These are phyloP conservation scores for Lutraria lutraria DNA, from an alignment of 2,888 invertebrate genomes.

Conservation along the genomic window DNA sequence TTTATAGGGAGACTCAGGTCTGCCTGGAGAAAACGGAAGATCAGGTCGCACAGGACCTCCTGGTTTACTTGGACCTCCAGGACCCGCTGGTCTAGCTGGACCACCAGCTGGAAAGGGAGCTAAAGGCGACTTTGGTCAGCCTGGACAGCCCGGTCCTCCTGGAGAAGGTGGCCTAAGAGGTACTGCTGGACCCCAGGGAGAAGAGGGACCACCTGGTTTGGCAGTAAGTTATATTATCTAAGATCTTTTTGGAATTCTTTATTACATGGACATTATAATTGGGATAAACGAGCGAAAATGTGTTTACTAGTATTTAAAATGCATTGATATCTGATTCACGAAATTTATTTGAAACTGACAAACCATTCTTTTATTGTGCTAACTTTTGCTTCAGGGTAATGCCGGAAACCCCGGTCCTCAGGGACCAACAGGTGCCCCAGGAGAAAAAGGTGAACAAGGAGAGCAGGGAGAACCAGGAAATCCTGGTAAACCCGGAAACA, in stretches of 20 bases:
- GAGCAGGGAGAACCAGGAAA: conserved; percentile 75
- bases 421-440: conserved; percentile 73
- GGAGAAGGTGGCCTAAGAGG: conserved; percentile 87
- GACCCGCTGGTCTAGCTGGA: conserved; percentile 76
- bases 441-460: conserved; percentile 79
- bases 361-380: background rate
- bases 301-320: background rate
- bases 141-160: conserved; percentile 87
- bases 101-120: conserved; percentile 75
- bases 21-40: conserved; percentile 84
- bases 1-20: conserved; percentile 89
- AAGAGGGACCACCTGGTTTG: conserved; percentile 75
- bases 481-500: conserved; percentile 74
- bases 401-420: conserved; percentile 72
- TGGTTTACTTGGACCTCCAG: conserved; percentile 76
- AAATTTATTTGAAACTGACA: background rate
- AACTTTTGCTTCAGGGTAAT: conserved; percentile 57
- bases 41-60: conserved; percentile 82
- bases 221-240: conserved; percentile 65
- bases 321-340: background rate
- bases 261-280: too few relatives aligned
- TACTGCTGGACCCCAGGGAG: conserved; percentile 74
- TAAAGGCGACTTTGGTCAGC: conserved; percentile 85
- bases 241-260: too few relatives aligned
- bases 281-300: background rate